Percentiles rank a stretch among this genome's conserved stretches.
phyloP scores from a whole-genome alignment of 2,888 invertebrate species.

The Pachliopta kotzebuea region DNA sequence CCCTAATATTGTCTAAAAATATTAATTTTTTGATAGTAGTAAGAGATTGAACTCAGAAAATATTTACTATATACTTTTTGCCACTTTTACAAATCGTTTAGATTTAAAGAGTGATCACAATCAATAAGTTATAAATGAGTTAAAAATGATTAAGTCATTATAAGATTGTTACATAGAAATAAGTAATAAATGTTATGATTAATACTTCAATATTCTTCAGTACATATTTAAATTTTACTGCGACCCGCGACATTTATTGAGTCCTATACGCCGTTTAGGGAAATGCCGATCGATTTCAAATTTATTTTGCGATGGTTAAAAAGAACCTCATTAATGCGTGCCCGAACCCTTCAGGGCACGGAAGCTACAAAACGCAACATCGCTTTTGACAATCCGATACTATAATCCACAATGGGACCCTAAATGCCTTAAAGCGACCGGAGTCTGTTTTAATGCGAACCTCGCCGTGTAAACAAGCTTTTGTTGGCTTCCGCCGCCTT shows the following conservation, averaged over 20 bases:
- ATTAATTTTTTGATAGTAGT: background rate
- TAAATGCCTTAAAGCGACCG: constrained; percentile 61
- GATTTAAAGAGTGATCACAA: background rate
- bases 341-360: constrained; percentile 21
- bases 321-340: constrained; percentile 5
- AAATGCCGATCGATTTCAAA: background rate
- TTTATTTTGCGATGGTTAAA: background rate
- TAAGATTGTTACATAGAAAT: background rate
- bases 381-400: constrained; percentile 46
- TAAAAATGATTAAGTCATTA: background rate
- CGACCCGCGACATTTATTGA: too few relatives aligned
- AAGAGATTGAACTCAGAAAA: background rate
- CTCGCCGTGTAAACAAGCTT: constrained; percentile 69
- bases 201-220: too few relatives aligned
- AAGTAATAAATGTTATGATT: too few relatives aligned
- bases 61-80: background rate
- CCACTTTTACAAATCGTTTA: background rate
- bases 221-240: too few relatives aligned
- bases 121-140: background rate
- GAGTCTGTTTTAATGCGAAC: constrained; percentile 62
- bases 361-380: constrained; percentile 33
- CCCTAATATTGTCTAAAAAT: background rate
- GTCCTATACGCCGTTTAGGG: too few relatives aligned
- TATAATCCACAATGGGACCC: constrained; percentile 54
- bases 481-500: constrained; percentile 60